phyloP scores from a whole-genome alignment of 2,888 invertebrate genomes.

The Hydriomena furcata region DNA sequence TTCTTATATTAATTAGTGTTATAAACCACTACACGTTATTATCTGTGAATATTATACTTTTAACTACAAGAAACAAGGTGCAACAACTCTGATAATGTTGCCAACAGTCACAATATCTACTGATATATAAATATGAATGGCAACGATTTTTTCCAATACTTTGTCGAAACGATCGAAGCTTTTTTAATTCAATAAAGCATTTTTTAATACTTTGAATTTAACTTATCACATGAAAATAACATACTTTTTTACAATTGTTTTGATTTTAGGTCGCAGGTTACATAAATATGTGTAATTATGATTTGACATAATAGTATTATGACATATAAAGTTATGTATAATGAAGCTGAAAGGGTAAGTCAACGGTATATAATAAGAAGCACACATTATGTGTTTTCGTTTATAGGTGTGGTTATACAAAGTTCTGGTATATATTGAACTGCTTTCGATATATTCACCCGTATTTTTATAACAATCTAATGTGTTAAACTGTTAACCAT shows the following conservation, averaged over 20 bases:
- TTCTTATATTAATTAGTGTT: slow-evolving; percentile 29
- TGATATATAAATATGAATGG: slow-evolving; percentile 36
- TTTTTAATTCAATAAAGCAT: slow-evolving; percentile 39
- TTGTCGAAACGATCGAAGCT: slow-evolving; percentile 48
- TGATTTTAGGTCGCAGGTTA: slow-evolving; percentile 4
- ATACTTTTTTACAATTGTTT: slow-evolving; percentile 42
- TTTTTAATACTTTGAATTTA: slow-evolving; percentile 53
- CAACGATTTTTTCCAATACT: slow-evolving; percentile 51
- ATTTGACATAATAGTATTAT: too few species aligned
- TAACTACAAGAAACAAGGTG: slow-evolving; percentile 42
- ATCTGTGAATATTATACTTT: slow-evolving; percentile 35
- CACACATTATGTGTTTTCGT: too few species aligned
- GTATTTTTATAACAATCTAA: slow-evolving; percentile 70
- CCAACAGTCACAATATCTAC: slow-evolving; percentile 44
- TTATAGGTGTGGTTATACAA: too few species aligned
- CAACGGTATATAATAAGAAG: too few species aligned
- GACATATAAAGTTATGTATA: too few species aligned
- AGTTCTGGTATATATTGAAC: slow-evolving; percentile 61
- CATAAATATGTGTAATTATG: slow-evolving; percentile 42
- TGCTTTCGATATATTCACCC: slow-evolving; percentile 60
- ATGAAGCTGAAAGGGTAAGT: too few species aligned
- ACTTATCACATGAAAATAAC: slow-evolving; percentile 48
- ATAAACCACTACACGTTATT: slow-evolving; percentile 31
- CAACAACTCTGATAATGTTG: slow-evolving; percentile 42
- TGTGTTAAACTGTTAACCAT: slow-evolving; percentile 59